Conservation (phyloP, 2,113 vertebrate species). For the Saguinus midas region DNA sequence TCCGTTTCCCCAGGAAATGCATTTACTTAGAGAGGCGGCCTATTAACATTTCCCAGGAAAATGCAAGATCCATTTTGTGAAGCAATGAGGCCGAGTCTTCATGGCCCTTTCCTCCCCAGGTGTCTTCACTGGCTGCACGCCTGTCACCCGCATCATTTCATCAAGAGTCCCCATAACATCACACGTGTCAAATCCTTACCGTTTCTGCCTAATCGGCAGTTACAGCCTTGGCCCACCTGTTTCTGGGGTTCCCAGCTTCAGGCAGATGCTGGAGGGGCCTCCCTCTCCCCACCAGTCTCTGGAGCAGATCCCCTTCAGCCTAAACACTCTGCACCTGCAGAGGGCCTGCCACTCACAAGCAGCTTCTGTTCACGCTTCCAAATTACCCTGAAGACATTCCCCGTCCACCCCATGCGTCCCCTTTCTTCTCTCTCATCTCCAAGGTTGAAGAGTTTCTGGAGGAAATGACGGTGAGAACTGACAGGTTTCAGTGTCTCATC, state of each 20-base stretch:
- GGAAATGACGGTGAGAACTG: background rate
- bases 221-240: no score
- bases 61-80: background rate
- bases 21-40: background rate
- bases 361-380: background rate
- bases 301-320: no score
- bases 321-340: background rate
- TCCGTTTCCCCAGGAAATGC: slow-evolving; percentile 1
- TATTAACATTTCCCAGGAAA: slow-evolving; percentile 10
- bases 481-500: background rate
- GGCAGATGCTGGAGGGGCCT: background rate
- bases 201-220: background rate
- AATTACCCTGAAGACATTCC: background rate
- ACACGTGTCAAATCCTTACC: background rate
- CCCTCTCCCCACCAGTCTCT: no score
- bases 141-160: slow-evolving; percentile 22
- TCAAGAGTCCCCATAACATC: background rate
- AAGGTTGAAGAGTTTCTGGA: background rate
- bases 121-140: background rate
- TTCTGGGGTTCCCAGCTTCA: background rate
- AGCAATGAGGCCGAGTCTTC: background rate
- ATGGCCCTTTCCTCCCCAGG: background rate
- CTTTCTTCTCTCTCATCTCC: background rate
- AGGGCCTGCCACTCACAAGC: background rate
- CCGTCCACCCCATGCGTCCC: accelerated